Conservation (phyloP, 2,888 invertebrate species). For the Catocala sponsa region DNA sequence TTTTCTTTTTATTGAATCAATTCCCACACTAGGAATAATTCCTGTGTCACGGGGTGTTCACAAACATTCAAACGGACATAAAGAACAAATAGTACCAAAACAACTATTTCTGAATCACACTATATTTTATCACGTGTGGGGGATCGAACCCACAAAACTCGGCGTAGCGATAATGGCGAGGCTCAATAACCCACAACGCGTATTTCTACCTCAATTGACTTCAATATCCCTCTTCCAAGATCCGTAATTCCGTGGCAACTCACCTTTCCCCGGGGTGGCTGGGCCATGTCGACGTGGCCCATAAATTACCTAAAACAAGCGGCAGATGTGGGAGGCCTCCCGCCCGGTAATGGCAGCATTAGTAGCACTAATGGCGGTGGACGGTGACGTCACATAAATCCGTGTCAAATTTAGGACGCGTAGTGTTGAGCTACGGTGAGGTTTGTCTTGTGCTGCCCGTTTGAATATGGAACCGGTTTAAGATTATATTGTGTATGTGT, state of each 20-base stretch:
- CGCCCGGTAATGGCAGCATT: constrained; percentile 85
- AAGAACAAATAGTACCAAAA: too few relatives aligned
- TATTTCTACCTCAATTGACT: too few relatives aligned
- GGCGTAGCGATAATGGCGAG: too few relatives aligned
- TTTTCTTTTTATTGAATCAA: too few relatives aligned
- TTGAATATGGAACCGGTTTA: constrained; percentile 4
- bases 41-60: too few relatives aligned
- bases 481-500: neutral
- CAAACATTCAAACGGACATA: too few relatives aligned
- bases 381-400: constrained; percentile 86
- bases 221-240: constrained; percentile 51
- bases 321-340: constrained; percentile 77
- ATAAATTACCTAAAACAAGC: constrained; percentile 88
- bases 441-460: constrained; percentile 28
- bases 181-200: too few relatives aligned
- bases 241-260: constrained; percentile 38
- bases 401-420: constrained; percentile 81
- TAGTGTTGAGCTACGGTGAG: constrained; percentile 47
- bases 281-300: constrained; percentile 73
- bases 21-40: too few relatives aligned
- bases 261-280: constrained; percentile 70
- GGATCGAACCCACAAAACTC: too few relatives aligned
- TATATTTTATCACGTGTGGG: too few relatives aligned
- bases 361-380: constrained; percentile 85
- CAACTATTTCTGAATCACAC: too few relatives aligned